Evolutionary conservation across 1,140 invertebrate genomes (phyloP), one percentile per base, ranked within the genome.

Genomic region (Harpegnathos saltator): DNA sequence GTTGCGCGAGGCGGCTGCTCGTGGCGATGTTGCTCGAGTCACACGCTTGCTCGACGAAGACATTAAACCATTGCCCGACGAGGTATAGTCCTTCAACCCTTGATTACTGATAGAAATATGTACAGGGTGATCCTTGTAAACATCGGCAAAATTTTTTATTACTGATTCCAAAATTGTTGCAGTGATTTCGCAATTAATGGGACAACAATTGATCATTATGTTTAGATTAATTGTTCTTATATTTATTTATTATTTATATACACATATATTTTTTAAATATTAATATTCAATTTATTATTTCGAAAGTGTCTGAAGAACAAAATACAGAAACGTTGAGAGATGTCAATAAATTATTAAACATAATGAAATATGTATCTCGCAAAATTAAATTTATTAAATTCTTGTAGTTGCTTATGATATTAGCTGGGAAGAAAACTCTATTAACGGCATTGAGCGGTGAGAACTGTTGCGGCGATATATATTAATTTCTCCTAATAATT

Each of bases 1-100:
- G 90, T 86, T 92, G 88, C 90, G 91, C 85, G 91, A 92, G 85
- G 91, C 92, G 85, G 85, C 88, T 85, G 90, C 89, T 81, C 91
- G 91, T 85, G 91, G 91, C 85, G 92, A 92, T 72, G 90, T 84
- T 68, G 84, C 84, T 68, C 88, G 89, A 81, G 87, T 92, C 58
- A 81, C 86, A 66, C 89, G 91, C 63, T 88, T 92, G 54, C 89
- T 92, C 62, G 89, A 89, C 82, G 91, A 92, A 72, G 89, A 89
- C 69, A 82, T 89, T 72, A 92, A 92, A 87, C 91, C 91, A 38
- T 69, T 91, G 44, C 89, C 91, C 15, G 91, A 92, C 19, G 91
- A 92, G 84, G 92, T 92, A 69, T 7, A 38, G 19, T 19, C 56
- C n/a, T 44, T 12, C 12, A 26, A 44, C 17, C 38, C 9, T 24